Base-by-base conservation (phyloP, 2,113 vertebrate species). In the Cyrtonyx montezumae region DNA sequence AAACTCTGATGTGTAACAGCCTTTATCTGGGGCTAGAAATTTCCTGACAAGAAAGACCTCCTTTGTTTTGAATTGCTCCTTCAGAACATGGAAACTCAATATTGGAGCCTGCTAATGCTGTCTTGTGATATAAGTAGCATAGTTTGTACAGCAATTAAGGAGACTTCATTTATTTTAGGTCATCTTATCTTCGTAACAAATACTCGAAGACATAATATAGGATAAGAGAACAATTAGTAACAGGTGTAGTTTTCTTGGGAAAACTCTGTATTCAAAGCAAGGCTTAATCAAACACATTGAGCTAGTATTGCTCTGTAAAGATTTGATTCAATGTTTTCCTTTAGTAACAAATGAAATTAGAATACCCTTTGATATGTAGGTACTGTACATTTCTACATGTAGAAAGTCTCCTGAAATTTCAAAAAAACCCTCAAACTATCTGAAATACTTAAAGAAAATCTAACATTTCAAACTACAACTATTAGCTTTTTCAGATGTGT, bases 351-450 rank as follows among this genome's bases (percentile, higher is more conserved):
- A 8, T 9, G 16, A 21, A 66, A 63, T 75, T 34, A 8, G 21
- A 59, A 17, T 78, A 46, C 14, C 42, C 40, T 67, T 67, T 37
- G 37, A 20, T 45, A 17, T 1, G 0, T 46, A 51, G 12, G 36
- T 59, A 10, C 25, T 67, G 20, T 23, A 3, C 11, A 1, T 4
- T 84, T 36, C 5, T 26, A 2, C 40, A 20, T 46, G 42, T 19
- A 11, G 42, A 19, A 61, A 34, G 20, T 48, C 45, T 79, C 13
- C 66, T 26, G 5, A 32, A 40, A 26, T 40, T 62, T 26, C 6
- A n/a, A n/a, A n/a, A n/a, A n/a, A n/a, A n/a, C n/a, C n/a, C 21
- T 63, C 82, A 74, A 56, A 80, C 87, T 88, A 90, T 80, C 79
- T 83, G 73, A 65, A 79, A 53, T 32, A 21, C 42, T 74, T 62